phyloP scores from a whole-genome alignment of 1,140 invertebrate species.

The Spodoptera litura region DNA sequence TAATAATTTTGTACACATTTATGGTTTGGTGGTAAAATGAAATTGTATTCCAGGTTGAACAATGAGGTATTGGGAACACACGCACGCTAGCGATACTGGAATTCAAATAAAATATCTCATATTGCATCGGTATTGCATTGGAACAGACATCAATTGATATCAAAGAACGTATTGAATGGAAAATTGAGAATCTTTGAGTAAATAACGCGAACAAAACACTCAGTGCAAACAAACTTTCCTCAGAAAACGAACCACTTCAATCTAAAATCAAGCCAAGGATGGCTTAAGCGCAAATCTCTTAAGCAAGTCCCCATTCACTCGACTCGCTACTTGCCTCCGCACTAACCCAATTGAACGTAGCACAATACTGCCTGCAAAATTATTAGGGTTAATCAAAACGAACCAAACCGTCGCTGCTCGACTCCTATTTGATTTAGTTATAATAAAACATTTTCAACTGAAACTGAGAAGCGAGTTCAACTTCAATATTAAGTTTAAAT shows the following conservation, averaged over 20 bases:
- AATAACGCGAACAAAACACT: background rate
- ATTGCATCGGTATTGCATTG: no score
- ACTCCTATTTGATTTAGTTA: slow-evolving; percentile 41
- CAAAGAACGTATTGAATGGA: no score
- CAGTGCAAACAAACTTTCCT: background rate
- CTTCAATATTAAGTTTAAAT: slow-evolving; percentile 9
- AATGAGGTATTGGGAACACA: no score
- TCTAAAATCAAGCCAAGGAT: background rate
- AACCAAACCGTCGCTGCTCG: slow-evolving; percentile 42
- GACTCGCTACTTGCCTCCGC: slow-evolving; percentile 26
- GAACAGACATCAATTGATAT: no score
- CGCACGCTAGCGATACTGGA: no score
- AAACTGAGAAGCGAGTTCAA: background rate
- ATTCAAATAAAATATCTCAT: no score
- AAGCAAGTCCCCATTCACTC: slow-evolving; percentile 34
- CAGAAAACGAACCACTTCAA: slow-evolving; percentile 9
- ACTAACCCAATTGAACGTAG: slow-evolving; percentile 33
- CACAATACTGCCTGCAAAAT: slow-evolving; percentile 47
- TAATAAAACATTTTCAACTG: slow-evolving; percentile 49
- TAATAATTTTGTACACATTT: background rate
- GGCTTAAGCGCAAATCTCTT: background rate
- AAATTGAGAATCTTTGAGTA: no score
- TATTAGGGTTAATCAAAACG: slow-evolving; percentile 54
- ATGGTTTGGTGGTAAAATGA: no score
- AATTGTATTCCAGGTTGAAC: no score